These are phyloP conservation scores for Drosophila serrata DNA, from an alignment of 1,140 invertebrate species.

Conservation along the genomic window DNA sequence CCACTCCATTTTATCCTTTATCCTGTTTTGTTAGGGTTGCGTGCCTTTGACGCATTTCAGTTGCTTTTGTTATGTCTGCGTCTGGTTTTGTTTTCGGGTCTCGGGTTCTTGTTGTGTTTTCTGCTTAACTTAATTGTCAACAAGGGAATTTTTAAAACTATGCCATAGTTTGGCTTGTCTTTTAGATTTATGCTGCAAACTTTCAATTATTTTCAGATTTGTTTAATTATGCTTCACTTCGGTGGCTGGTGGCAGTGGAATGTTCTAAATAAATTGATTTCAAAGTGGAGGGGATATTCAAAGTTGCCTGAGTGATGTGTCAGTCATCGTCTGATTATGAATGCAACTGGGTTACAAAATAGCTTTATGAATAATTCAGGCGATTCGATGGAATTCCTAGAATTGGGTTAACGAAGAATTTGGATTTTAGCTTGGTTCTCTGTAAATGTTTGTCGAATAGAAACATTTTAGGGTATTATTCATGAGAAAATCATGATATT, in stretches of 20 bases:
- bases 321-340: conserved; percentile 61
- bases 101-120: conserved; percentile 51
- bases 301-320: conserved; percentile 37
- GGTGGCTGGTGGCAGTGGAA: neutral
- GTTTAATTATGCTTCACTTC: conserved; percentile 60
- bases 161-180: conserved; percentile 62
- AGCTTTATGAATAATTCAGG: conserved; percentile 40
- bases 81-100: conserved; percentile 38
- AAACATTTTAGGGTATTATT: neutral
- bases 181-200: conserved; percentile 69
- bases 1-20: conserved; percentile 9
- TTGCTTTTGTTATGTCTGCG: conserved; percentile 40
- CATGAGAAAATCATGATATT: neutral
- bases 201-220: conserved; percentile 84
- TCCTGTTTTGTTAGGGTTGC: conserved; percentile 62
- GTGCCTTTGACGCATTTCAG: conserved; percentile 73
- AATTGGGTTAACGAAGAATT: neutral
- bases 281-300: conserved; percentile 41
- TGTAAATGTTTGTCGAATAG: neutral
- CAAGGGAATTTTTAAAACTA: conserved; percentile 79
- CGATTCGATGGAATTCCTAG: neutral
- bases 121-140: conserved; percentile 82
- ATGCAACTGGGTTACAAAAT: conserved; percentile 44
- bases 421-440: neutral
- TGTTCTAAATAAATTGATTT: conserved; percentile 67